A percentile compares a stretch with the other conserved stretches of the same genome.
Conservation (phyloP, 53 echinoderm and acorn worm species). For the Temnopleurus reevesii region DNA sequence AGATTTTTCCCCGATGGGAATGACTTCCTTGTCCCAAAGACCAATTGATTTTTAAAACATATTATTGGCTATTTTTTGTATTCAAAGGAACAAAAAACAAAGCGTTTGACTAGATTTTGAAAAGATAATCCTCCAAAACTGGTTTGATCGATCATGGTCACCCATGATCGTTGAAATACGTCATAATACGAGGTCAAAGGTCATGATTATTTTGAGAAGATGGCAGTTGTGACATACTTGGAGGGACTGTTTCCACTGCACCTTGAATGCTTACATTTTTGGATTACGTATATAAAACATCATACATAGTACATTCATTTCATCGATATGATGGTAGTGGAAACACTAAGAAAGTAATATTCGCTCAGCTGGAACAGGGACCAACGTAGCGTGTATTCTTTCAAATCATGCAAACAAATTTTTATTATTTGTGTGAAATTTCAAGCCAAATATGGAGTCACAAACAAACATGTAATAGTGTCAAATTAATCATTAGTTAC, state of each 20-base stretch:
- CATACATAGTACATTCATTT: neutral
- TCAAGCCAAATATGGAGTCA: neutral
- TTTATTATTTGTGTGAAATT: neutral
- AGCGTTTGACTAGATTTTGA: neutral
- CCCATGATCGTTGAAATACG: conserved; percentile 31
- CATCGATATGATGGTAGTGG: neutral
- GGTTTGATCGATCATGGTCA: conserved; percentile 17
- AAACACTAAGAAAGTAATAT: neutral
- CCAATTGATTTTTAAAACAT: neutral
- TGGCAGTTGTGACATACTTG: neutral
- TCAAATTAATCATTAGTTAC: neutral
- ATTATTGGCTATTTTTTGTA: neutral
- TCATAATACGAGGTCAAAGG: conserved; percentile 21
- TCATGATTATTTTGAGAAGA: conserved; percentile 33
- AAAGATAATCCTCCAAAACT: neutral
- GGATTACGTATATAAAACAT: too few relatives aligned
- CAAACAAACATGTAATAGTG: too few relatives aligned
- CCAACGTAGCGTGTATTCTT: conserved; percentile 14
- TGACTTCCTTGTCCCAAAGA: neutral
- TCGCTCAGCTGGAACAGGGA: conserved; percentile 1
- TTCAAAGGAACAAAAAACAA: neutral
- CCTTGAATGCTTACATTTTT: neutral
- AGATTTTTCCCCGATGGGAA: neutral
- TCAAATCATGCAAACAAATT: neutral
- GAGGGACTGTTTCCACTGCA: neutral